Evolutionary conservation across 1,140 invertebrate genomes (phyloP).

Genomic region (Ectropis grisescens): DNA sequence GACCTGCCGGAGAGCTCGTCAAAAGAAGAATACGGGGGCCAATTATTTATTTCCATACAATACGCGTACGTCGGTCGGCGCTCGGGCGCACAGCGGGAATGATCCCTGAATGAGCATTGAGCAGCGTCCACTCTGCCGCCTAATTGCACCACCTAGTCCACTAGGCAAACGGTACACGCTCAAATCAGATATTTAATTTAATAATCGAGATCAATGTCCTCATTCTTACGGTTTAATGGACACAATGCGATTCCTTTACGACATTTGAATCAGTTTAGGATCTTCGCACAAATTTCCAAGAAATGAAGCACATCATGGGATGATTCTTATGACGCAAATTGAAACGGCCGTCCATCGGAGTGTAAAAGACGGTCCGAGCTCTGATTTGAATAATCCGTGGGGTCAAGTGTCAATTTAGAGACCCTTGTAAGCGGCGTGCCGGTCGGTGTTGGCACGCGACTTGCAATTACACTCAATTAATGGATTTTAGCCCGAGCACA

Average conservation of each 20-base stretch:
- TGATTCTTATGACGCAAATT: no score
- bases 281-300: no score
- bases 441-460: conserved; percentile 20
- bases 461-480: conserved; percentile 40
- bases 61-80: conserved; percentile 41
- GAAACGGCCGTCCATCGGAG: no score
- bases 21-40: conserved; percentile 64
- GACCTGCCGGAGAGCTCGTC: conserved; percentile 52
- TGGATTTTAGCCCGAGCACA: conserved; percentile 25
- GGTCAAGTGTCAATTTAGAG: conserved; percentile 34
- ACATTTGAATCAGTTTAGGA: no score
- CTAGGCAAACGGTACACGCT: no score
- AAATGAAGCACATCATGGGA: no score
- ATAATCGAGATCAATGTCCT: conserved; percentile 1
- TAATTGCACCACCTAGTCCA: no score
- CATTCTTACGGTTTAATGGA: no score
- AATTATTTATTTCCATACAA: conserved; percentile 65
- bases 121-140: background rate
- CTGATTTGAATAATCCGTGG: conserved; percentile 36
- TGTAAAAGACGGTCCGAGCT: conserved; percentile 3
- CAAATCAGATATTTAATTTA: no score
- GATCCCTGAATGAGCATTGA: conserved; percentile 22
- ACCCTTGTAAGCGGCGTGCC: conserved; percentile 13
- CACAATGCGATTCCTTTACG: no score
- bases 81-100: conserved; percentile 42